Conservation (phyloP, 2,113 vertebrate species). For the Triplophysa siluroides region DNA sequence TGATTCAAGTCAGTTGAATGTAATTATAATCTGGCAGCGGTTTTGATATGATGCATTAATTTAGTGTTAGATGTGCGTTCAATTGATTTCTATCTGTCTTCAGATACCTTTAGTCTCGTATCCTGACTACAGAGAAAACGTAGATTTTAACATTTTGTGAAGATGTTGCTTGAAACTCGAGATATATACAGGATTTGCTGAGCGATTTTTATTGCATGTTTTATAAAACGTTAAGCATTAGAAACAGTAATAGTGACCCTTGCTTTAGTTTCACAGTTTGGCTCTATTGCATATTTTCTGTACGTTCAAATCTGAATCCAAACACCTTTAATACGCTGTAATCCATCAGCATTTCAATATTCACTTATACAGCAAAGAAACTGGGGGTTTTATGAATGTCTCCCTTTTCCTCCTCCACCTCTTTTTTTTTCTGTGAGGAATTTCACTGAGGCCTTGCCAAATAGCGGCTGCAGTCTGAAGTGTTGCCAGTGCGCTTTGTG, state of each 20-base stretch:
- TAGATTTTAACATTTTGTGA: neutral
- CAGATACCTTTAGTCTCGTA: no score
- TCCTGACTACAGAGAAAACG: neutral
- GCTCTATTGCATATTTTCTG: neutral
- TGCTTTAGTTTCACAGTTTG: neutral
- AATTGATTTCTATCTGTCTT: neutral
- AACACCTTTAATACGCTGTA: neutral
- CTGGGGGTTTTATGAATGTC: conserved; percentile 16
- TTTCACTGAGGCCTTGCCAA: conserved; percentile 56
- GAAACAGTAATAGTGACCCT: neutral
- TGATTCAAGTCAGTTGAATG: conserved; percentile 1
- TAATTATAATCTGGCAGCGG: neutral
- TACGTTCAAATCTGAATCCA: neutral
- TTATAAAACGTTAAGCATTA: neutral
- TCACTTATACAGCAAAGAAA: neutral
- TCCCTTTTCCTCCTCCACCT: neutral
- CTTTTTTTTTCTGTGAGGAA: conserved; percentile 29
- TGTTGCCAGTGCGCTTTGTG: conserved; percentile 40
- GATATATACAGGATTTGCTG: no score
- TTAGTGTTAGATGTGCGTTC: neutral
- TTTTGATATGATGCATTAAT: neutral
- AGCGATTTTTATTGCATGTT: no score
- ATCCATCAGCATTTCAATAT: neutral
- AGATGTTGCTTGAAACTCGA: no score
- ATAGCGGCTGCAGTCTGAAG: conserved; percentile 42